Conservation (phyloP, 37 sponge, comb jelly and placozoan genomes). For the Chondrosia reniformis region DNA sequence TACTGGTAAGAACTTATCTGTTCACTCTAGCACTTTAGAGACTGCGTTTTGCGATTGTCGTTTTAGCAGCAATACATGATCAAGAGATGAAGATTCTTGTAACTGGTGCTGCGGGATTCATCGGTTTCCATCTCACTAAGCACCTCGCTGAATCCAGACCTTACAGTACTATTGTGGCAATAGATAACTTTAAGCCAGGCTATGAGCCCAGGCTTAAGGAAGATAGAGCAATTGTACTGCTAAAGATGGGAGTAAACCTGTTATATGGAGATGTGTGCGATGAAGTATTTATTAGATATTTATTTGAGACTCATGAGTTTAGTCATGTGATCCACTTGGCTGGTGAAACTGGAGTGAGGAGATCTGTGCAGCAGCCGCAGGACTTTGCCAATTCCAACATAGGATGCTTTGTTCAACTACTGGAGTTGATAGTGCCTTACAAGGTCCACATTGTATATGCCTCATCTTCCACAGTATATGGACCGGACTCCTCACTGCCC, state of each 20-base stretch:
- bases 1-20: too few relatives aligned
- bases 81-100: too few relatives aligned
- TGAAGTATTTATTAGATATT: conserved; percentile 11
- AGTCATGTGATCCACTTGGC: conserved; percentile 74
- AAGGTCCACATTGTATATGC: conserved; percentile 34
- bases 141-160: neutral
- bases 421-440: conserved; percentile 35
- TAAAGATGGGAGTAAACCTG: conserved; percentile 27
- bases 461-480: conserved; percentile 82
- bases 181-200: conserved; percentile 55
- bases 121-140: conserved; percentile 56
- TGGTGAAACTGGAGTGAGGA: conserved; percentile 65
- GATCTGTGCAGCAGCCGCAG: conserved; percentile 47
- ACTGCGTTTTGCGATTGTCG: too few relatives aligned
- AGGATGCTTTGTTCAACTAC: conserved; percentile 45
- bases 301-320: conserved; percentile 42
- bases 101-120: conserved; percentile 79
- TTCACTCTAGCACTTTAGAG: too few relatives aligned
- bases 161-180: conserved; percentile 28
- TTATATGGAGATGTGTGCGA: conserved; percentile 66
- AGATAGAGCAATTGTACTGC: conserved; percentile 41
- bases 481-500: conserved; percentile 42
- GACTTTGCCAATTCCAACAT: conserved; percentile 44
- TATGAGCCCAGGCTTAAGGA: conserved; percentile 49
- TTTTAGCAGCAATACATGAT: too few relatives aligned